Evolutionary conservation across 2,113 vertebrate genomes (phyloP), one percentile per base, ranked within the genome.

Genomic region (Pelvicachromis taeniatus): DNA sequence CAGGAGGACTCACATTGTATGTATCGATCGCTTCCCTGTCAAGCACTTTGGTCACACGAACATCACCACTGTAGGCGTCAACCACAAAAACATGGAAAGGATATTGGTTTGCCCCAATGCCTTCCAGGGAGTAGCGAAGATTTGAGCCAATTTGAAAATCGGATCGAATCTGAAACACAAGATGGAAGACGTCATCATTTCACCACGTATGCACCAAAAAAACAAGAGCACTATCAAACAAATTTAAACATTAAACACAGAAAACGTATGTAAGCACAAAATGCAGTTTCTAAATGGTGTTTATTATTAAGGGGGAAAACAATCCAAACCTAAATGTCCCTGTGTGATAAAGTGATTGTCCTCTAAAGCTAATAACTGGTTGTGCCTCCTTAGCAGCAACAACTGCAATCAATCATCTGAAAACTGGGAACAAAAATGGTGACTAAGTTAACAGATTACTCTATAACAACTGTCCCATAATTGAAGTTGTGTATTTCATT

Each of bases 41-140:
- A 35, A 99, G 96, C 59, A 95, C 61, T 11, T 94, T 33, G 14
- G 96, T 99, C 80, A 99, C 95, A 35, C 95, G 94, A 80, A 99
- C 97, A 26, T 94, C 86, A 83, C 98, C 98, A 4, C 91, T 97
- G 19, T 68, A 48, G 16, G 87, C 61, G 42, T 99, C 93, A 19
- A 99, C 95, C 14, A 96, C 82, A 93, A 99, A 99, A 54, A 98
- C 93, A 42, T 97, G 91, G 7, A 90, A 96, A 3, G 98, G 98
- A 0, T 79, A 17, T n/a, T 82, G 11, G 79, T 93, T 95, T 8
- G 98, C 97, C 8, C 98, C 96, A 78, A 55, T n/a, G 52, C 94
- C 98, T 94, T 59, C 95, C 86, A 96, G 96, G 92, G 86, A 95
- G 82, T 99, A 99, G 1, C 6, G 80, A 81, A 99, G 84, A 38